These are phyloP conservation scores for Synergus gifuensis DNA, from an alignment of 2,888 invertebrate species.

Conservation along the genomic window DNA sequence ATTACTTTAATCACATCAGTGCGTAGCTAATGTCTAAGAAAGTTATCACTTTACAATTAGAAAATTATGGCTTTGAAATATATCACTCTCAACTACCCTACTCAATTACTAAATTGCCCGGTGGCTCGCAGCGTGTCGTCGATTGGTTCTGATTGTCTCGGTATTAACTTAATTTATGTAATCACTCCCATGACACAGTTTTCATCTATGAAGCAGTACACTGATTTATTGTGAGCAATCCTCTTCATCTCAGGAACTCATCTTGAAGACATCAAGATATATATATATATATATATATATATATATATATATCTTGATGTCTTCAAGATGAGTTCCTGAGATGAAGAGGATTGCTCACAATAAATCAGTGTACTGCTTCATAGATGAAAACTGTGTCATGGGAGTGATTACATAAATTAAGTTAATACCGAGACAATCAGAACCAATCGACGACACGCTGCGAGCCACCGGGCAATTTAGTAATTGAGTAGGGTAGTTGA, in stretches of 20 bases:
- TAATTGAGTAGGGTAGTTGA: conserved; percentile 19
- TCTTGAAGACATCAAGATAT: background rate
- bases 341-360: background rate
- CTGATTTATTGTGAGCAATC: background rate
- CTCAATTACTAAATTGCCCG: conserved; percentile 28
- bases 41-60: conserved; percentile 34
- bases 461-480: conserved; percentile 21
- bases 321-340: background rate
- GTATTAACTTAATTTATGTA: conserved; percentile 34
- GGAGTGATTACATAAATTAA: conserved; percentile 30
- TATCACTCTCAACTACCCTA: conserved; percentile 21
- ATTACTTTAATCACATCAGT: background rate
- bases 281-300: no score
- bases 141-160: conserved; percentile 33
- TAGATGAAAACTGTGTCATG: conserved; percentile 35
- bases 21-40: background rate
- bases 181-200: conserved; percentile 36
- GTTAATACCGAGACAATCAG: conserved; percentile 33
- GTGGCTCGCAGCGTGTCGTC: conserved; percentile 30
- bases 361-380: conserved; percentile 12
- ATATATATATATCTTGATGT: background rate
- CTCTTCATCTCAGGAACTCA: background rate
- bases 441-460: conserved; percentile 38
- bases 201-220: conserved; percentile 19
- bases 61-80: conserved; percentile 21